Evolutionary conservation across 1,140 invertebrate genomes (phyloP), one percentile per base, ranked within the genome.

Genomic region (Charaxes varanes): DNA sequence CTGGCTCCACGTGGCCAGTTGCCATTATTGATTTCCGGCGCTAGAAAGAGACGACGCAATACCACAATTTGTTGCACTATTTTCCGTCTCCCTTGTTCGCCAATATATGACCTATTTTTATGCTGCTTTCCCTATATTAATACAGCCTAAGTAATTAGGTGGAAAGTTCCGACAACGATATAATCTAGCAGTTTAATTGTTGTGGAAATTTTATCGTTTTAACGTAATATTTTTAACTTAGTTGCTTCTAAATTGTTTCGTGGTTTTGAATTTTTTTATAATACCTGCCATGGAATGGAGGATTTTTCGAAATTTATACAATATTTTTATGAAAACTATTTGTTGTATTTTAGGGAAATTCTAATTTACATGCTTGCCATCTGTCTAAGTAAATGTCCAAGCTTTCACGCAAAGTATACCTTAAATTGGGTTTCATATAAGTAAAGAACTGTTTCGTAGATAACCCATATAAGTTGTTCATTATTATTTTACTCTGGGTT

Each of bases 71-170:
- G 78, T 82, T 82, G 78, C 76, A 80, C 76, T 77, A 80, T 78
- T 80, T 82, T 80, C 58, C 47, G 52, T 78, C 71, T 57, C 62
- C 6, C 41, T 80, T 60, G 16, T 67, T 59, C 71, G 66, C 76
- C 78, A 80, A 83, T 83, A 83, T 80, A 83, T 83, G 78, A 83
- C 78, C 78, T 80, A 83, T 83, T 83, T 83, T 83, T 83, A 82
- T 80, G 59, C 72, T 58, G 72, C 66, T 78, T 79, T 71, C 70
- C 78, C 68, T 79, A 74, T 76, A 76, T 78, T 83, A 78, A 80
- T 79, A 77, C 68, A 70, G 70, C 63, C 65, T 72, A 72, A 78
- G 73, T 83, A 80, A 80, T 79, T 74, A 78, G 71, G 62, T 72
- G 70, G 60, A 79, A 76, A 73, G 66, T 73, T 74, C 40, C 58